These are phyloP conservation scores for Drosophila sordidula DNA, from an alignment of 2,888 invertebrate species.

Conservation along the genomic window DNA sequence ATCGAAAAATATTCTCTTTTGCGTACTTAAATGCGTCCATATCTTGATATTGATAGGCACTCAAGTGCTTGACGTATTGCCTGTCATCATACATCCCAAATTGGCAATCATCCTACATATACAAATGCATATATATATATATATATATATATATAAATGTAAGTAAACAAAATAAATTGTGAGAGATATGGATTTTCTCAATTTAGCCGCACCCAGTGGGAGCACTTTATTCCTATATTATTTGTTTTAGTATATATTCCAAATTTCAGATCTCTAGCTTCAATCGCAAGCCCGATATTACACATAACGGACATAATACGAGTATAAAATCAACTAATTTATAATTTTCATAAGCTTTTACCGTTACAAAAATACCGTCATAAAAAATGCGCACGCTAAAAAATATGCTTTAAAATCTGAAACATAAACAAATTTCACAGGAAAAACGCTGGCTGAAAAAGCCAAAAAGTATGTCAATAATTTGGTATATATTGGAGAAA, in stretches of 20 bases:
- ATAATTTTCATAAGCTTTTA: neutral
- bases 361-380: neutral
- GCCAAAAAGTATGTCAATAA: constrained; percentile 8
- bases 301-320: too few species aligned
- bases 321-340: too few species aligned
- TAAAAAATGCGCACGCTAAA: neutral
- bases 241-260: too few species aligned
- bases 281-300: too few species aligned
- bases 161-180: too few species aligned
- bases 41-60: neutral
- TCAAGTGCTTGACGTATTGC: neutral
- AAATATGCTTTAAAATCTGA: neutral
- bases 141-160: too few species aligned
- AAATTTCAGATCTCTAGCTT: too few species aligned
- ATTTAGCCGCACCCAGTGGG: too few species aligned
- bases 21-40: neutral
- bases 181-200: neutral
- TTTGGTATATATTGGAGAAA: neutral
- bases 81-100: too few species aligned
- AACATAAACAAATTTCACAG: neutral
- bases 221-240: too few species aligned
- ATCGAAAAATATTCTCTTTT: neutral
- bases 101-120: too few species aligned
- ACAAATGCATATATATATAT: too few species aligned
- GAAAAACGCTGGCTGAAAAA: neutral